Percentiles rank a stretch among this genome's conserved stretches.
Conservation (phyloP, 2,113 vertebrate genomes). For the Rhea pennata region DNA sequence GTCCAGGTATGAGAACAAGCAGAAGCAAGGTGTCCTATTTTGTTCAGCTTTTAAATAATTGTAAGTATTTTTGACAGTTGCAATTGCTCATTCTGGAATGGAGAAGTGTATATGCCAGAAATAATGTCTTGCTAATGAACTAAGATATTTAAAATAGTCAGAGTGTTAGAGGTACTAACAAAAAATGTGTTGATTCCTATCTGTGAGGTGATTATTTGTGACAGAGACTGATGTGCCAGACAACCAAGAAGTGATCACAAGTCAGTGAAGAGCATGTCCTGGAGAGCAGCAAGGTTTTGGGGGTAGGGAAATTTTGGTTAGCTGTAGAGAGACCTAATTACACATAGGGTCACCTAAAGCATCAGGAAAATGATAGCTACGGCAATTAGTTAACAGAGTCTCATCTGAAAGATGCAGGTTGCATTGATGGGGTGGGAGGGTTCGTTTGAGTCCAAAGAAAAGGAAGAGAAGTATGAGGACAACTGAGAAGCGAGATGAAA, state of each 20-base stretch:
- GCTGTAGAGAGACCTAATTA: neutral
- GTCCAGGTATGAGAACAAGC: neutral
- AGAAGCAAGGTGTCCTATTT: neutral
- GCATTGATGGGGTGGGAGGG: neutral
- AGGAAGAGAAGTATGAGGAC: neutral
- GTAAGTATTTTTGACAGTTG: neutral
- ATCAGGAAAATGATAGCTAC: neutral
- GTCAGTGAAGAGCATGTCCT: neutral
- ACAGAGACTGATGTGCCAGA: neutral
- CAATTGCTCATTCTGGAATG: neutral
- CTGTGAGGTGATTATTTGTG: neutral
- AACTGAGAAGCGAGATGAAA: neutral
- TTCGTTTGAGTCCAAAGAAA: neutral
- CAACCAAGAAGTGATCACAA: neutral
- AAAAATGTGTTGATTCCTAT: neutral
- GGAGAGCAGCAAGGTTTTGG: neutral
- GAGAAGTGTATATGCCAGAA: slow-evolving; percentile 38
- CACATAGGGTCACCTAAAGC: neutral
- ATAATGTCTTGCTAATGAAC: neutral
- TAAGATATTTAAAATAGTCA: slow-evolving; percentile 13
- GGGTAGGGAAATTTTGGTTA: neutral
- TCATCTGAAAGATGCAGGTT: neutral
- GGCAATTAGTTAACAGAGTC: neutral
- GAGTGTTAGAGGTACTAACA: neutral
- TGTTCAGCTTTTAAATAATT: neutral